Percentiles rank a stretch among this genome's conserved stretches.
Evolutionary conservation across 1,140 invertebrate genomes (phyloP).

Genomic region (Hylaeus volcanicus): DNA sequence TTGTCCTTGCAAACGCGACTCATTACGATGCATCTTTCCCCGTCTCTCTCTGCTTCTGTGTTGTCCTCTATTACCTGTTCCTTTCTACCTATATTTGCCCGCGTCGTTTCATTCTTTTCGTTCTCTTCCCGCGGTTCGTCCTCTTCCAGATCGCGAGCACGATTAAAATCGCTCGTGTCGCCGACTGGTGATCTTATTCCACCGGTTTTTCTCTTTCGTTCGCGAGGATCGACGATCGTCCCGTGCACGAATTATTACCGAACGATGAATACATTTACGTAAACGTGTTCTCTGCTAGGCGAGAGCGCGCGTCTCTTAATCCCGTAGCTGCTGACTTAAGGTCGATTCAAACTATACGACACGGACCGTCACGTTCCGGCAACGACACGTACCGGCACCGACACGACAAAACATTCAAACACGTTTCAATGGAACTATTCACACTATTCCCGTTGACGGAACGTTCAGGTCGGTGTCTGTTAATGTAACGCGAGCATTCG

Average conservation of each 20-base stretch:
- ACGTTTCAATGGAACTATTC: no score
- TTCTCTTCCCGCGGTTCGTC: not conserved
- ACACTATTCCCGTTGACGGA: no score
- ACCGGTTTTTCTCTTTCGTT: conserved; percentile 19
- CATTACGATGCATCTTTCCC: conserved; percentile 69
- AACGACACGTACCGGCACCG: no score
- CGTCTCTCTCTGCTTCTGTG: not conserved
- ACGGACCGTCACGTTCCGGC: no score
- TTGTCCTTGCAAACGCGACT: conserved; percentile 75
- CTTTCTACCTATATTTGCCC: not conserved
- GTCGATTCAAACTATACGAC: no score
- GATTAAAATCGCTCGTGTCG: conserved; percentile 28
- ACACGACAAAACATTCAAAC: no score
- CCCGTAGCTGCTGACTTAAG: no score
- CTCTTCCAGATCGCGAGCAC: conserved; percentile 23
- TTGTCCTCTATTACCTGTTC: not conserved
- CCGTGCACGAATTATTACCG: conserved; percentile 6
- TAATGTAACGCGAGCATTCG: no score
- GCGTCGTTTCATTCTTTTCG: not conserved
- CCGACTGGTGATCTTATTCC: conserved; percentile 27
- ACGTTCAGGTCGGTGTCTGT: no score
- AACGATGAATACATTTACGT: conserved; percentile 25
- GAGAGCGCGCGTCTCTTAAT: not conserved
- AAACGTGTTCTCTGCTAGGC: not conserved
- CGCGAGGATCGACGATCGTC: conserved; percentile 4